Evolutionary conservation across 2,113 vertebrate genomes (phyloP), one percentile per base, ranked within the genome.

Genomic region (Petrocephalus zakoni): DNA sequence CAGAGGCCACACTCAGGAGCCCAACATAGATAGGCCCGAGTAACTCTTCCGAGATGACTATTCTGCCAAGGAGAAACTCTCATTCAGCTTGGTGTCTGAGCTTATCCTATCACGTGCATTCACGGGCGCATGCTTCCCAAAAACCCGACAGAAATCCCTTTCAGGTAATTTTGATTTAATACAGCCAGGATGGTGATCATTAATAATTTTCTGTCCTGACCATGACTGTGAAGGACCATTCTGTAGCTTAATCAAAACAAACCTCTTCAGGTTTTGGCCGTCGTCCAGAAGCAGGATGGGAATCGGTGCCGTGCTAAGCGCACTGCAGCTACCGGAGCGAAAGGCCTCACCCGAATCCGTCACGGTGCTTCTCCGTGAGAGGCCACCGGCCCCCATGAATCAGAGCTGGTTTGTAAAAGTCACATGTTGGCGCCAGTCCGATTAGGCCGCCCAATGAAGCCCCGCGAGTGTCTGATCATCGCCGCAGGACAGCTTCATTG

Each of bases 221-320:
- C 37, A 34, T 87, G 86, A 58, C 29, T 84, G n/a, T 75, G 84
- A 90, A 87, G 64, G 85, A 58, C 86, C 87, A 89, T 90, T 91
- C 86, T 88, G 88, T 88, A 81, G 29, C 88, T 53, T 90, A 90
- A 91, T 92, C 90, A 90, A 91, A 92, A 91, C 91, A 90, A 90
- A 91, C 87, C 90, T 34, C 52, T 51, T 25, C 25, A 56, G 4
- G 42, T 90, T 85, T 9, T 88, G 89, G 68, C 25, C 7, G 37
- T 52, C 11, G 82, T 85, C 78, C 86, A 89, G 29, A 17, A 64
- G 42, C 22, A 25, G 56, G 61, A 49, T 61, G 85, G 53, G 89
- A 89, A 86, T 34, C 47, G 47, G 89, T 88, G 25, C 56, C 9
- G 58, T 42, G n/a, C 42, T 47, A 46, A 87, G 55, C 88, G 72